Evolutionary conservation across 2,888 invertebrate species (phyloP), one percentile per base, ranked within the genome.

Genomic region (Liposcelis brunnea): DNA sequence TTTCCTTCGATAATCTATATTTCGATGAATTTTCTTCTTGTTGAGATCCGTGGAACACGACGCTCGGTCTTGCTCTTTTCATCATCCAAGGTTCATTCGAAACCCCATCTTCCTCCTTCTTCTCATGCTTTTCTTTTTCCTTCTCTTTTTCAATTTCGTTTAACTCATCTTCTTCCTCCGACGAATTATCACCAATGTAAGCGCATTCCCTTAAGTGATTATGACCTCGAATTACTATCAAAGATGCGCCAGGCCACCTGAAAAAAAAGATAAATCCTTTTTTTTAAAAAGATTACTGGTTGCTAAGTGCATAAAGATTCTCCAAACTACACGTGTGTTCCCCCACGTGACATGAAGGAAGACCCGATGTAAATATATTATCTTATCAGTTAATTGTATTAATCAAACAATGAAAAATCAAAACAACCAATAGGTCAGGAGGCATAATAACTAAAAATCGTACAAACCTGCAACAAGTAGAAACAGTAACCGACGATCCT

Each of bases 181-280:
- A 80, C 0, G 81, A 82, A 56, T 82, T 76, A 55, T 83, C 81
- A 1, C 83, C 83, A 43, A 83, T 80, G 62, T 81, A 83, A 0
- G 82, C 81, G 56, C 83, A 83, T 54, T 80, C 77, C 54, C 80
- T 78, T 0, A 83, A 67, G 57, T 82, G 78, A 51, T 75, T 77
- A 62, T 81, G 79, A 0, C 83, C 82, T 55, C 77, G 71, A 48
- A 83, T 80, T 59, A 83, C 74, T 48, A 82, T 77, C 36, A 83
- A 65, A 0, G 80, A 81, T 0, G 80, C 80, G 0, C 83, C 83
- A 0, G 80, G 80, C 70, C 74, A 77, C 56, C 82, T 82, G 56
- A 34, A 50, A 49, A 47, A 47, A 51, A 45, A n/a, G n/a, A n/a
- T n/a, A n/a, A n/a, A n/a, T n/a, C n/a, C n/a, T n/a, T n/a, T n/a